phyloP scores from a whole-genome alignment of 2,888 invertebrate genomes.

The Eristalis arbustorum region DNA sequence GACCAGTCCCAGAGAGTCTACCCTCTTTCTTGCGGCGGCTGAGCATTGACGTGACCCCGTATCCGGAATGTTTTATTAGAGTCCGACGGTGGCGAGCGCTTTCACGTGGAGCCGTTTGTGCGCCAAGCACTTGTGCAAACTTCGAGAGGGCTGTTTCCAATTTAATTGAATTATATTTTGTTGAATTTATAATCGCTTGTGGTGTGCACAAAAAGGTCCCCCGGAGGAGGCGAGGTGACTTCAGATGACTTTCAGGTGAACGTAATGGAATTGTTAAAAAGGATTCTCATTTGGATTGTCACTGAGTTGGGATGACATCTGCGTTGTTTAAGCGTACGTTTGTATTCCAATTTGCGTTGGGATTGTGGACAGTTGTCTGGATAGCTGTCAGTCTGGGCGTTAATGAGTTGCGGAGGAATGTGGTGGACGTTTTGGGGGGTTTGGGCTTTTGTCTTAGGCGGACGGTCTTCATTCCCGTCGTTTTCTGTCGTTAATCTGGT shows the following conservation, averaged over 20 bases:
- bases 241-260: not conserved
- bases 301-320: not conserved
- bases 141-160: not conserved
- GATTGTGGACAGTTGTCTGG: not conserved
- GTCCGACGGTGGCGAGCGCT: not conserved
- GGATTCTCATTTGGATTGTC: not conserved
- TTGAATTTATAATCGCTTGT: not conserved
- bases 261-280: not conserved
- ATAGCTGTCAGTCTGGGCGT: not conserved
- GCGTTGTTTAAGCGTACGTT: not conserved
- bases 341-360: not conserved
- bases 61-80: not conserved
- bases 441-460: not conserved
- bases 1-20: not conserved
- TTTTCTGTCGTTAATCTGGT: no score
- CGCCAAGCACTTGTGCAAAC: not conserved
- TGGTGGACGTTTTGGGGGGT: not conserved
- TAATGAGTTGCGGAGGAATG: no score
- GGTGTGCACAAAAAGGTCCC: not conserved
- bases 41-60: not conserved
- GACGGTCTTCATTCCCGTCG: no score
- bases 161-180: not conserved
- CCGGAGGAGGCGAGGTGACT: not conserved
- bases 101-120: not conserved
- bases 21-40: not conserved